Conservation (phyloP, 2,113 vertebrate genomes). For the Paradoxurus hermaphroditus region DNA sequence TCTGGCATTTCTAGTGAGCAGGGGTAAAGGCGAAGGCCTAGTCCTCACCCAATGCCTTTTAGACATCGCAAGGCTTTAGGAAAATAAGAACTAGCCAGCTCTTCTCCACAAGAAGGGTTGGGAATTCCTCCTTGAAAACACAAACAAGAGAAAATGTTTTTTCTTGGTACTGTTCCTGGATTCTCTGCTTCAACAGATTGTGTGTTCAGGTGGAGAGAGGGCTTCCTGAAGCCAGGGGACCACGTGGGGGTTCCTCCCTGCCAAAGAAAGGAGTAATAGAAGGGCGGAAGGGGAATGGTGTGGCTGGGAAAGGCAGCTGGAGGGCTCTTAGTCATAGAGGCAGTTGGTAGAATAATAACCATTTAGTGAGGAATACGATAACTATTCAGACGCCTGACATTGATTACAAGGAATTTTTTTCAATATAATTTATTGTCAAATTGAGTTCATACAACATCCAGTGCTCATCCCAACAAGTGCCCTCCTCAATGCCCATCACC, state of each 20-base stretch:
- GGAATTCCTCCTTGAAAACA: neutral
- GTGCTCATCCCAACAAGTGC: too few relatives aligned
- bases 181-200: neutral
- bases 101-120: neutral
- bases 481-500: too few relatives aligned
- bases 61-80: neutral
- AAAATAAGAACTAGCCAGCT: neutral
- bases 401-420: neutral
- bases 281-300: neutral
- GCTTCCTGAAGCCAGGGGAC: neutral
- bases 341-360: neutral
- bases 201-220: neutral
- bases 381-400: neutral
- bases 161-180: neutral
- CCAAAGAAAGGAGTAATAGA: neutral
- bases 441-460: too few relatives aligned
- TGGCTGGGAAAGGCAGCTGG: neutral
- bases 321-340: neutral
- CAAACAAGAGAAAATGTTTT: neutral
- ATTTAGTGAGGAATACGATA: neutral
- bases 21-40: neutral
- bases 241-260: neutral
- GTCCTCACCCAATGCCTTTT: neutral
- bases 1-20: neutral
- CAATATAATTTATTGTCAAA: too few relatives aligned